Evolutionary conservation across 2,797 vertebrate species (phyloP).

Genomic region (Xiphophorus birchmanni): DNA sequence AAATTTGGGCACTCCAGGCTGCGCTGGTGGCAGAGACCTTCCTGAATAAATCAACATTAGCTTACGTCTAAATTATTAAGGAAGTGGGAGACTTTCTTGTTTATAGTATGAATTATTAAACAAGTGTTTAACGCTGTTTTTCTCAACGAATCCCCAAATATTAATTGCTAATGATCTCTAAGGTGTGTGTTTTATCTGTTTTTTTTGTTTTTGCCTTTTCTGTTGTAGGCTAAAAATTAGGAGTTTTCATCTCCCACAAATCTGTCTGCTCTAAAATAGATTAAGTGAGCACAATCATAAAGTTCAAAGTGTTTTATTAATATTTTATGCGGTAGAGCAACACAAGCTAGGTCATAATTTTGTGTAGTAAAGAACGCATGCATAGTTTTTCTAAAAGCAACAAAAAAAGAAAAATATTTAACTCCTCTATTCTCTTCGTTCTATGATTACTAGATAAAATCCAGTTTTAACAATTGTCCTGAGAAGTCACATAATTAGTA

Average conservation of each 20-base stretch:
- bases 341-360: not conserved
- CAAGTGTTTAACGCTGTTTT: conserved; percentile 89
- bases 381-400: not conserved
- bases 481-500: not conserved
- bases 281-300: conserved; percentile 9
- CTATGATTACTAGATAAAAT: not conserved
- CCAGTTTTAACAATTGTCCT: not conserved
- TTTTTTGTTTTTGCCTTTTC: conserved; percentile 39
- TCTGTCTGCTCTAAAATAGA: conserved; percentile 51
- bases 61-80: conserved; percentile 99
- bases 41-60: conserved; percentile 99
- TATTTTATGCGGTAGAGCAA: not conserved
- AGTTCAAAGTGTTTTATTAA: not conserved
- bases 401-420: not conserved
- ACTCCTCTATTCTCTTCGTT: not conserved
- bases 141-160: conserved; percentile 81
- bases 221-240: conserved; percentile 49
- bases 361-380: not conserved
- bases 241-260: conserved; percentile 44
- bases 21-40: conserved; percentile 92
- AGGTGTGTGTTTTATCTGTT: conserved; percentile 82
- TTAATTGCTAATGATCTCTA: conserved; percentile 86
- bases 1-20: conserved; percentile 93
- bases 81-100: conserved; percentile 97
- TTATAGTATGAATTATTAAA: conserved; percentile 99